Evolutionary conservation across 2,113 vertebrate genomes (phyloP), one percentile per base, ranked within the genome.

Genomic region (Rattus rattus): DNA sequence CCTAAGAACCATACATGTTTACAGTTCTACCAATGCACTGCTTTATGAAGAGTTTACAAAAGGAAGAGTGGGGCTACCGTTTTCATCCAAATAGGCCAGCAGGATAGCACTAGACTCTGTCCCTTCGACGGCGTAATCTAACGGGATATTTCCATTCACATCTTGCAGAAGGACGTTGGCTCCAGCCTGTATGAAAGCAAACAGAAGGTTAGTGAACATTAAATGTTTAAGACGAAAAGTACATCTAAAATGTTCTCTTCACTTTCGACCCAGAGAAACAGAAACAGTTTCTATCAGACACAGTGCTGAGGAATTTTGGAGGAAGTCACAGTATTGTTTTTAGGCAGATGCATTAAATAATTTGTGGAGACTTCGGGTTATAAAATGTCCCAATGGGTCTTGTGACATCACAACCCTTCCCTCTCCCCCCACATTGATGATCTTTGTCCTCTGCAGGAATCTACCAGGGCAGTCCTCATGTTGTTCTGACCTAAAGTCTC

Each of bases 141-240:
- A 98, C 0, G 99, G 98, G 93, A 99, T 98, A 97, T 99, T 99
- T 75, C 99, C 99, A 86, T 99, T 99, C 77, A 99, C 99, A 8
- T 99, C 99, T 97, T 99, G 99, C 72, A 99, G 99, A 92, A 99
- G 98, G 26, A 99, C 98, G n/a, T 99, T 99, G 96, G 99, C 99
- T 97, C 99, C 99, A 1, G 99, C 98, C 99, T 99, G 95, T 7
- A 36, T 0, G 14, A n/a, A 20, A 54, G 88, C 61, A 49, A 52
- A 84, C 33, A n/a, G 28, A 19, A 8, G 24, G 26, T 33, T 43
- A 17, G 22, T 5, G 28, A 43, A 33, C 49, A 2, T 90, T 5
- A 9, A 4, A 20, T 6, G 36, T 49, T 56, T 24, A 22, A 87
- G 52, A 72, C 2, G 30, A 72, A 95, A 67, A n/a, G 47, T 28